Evolutionary conservation across 2,113 vertebrate species (phyloP), one percentile per base, ranked within the genome.

Genomic region (Octodon degus): DNA sequence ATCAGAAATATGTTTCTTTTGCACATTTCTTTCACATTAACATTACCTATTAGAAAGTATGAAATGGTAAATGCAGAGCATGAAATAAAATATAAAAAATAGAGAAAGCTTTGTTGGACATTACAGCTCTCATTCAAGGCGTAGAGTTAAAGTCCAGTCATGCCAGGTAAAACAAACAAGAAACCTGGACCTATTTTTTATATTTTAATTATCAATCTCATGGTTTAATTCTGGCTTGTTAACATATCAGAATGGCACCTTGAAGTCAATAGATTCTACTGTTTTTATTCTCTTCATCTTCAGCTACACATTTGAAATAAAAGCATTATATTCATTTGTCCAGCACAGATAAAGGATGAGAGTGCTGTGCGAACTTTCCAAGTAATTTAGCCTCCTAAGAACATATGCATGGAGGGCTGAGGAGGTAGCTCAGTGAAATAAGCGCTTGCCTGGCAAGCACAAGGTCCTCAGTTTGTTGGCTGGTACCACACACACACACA

Each of bases 221-320:
- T 40, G 30, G 50, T 63, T 97, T 95, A 30, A 62, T 93, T 81
- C 83, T 32, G 58, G 19, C 92, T 94, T 89, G 37, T 83, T 82
- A 47, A 55, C 72, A 4, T 68, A 40, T 76, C 83, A 34, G 37
- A 90, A 55, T 32, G 55, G 40, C 76, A 1, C 37, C 14, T 89
- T 62, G 83, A 91, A 17, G 30, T 24, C 70, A 32, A 68, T n/a
- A 2, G 14, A n/a, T 81, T 58, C 27, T 88, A 16, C 47, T 88
- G 32, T 10, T 91, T 93, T 95, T 89, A 50, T 82, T 86, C n/a
- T 55, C 19, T 74, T 91, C 58, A 40, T 97, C 17, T 47, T 85
- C 16, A 37, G 4, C 30, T 84, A 87, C 86, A 89, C 27, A 9
- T 47, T 95, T 82, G 50, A 96, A 96, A 91, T 96, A 34, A 91